Conservation (phyloP, 2,888 invertebrate species). For the Unio pictorum region DNA sequence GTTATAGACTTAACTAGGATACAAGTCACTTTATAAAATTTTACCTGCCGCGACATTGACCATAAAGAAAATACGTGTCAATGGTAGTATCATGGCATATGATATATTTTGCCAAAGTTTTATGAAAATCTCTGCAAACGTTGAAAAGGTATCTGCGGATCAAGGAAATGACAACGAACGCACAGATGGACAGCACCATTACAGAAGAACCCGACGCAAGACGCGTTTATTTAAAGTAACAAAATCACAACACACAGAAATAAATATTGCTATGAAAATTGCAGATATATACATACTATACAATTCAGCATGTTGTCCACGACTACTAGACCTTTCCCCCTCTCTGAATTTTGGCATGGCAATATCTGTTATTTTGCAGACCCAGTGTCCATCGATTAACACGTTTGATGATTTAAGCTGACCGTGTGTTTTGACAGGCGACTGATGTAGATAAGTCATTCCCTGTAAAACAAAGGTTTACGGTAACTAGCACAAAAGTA, state of each 20-base stretch:
- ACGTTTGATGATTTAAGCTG: slow-evolving; percentile 85
- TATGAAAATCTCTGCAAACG: too few relatives aligned
- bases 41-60: too few relatives aligned
- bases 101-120: too few relatives aligned
- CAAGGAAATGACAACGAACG: too few relatives aligned
- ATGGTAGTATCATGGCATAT: too few relatives aligned
- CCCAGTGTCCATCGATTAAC: slow-evolving; percentile 88
- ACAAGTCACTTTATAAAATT: too few relatives aligned
- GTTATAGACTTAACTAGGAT: too few relatives aligned
- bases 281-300: slow-evolving; percentile 27
- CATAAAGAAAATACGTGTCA: too few relatives aligned
- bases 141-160: too few relatives aligned
- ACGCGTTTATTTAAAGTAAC: neutral
- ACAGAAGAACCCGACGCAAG: neutral
- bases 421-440: slow-evolving; percentile 77
- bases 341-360: slow-evolving; percentile 55
- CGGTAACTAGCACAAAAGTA: neutral
- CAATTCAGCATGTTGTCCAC: slow-evolving; percentile 23
- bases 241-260: neutral
- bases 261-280: neutral
- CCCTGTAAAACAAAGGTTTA: slow-evolving; percentile 36
- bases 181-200: neutral
- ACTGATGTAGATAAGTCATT: slow-evolving; percentile 51
- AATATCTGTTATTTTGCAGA: slow-evolving; percentile 71
- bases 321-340: slow-evolving; percentile 36